Evolutionary conservation across 2,113 vertebrate genomes (phyloP).

Genomic region (Cyanistes caeruleus): DNA sequence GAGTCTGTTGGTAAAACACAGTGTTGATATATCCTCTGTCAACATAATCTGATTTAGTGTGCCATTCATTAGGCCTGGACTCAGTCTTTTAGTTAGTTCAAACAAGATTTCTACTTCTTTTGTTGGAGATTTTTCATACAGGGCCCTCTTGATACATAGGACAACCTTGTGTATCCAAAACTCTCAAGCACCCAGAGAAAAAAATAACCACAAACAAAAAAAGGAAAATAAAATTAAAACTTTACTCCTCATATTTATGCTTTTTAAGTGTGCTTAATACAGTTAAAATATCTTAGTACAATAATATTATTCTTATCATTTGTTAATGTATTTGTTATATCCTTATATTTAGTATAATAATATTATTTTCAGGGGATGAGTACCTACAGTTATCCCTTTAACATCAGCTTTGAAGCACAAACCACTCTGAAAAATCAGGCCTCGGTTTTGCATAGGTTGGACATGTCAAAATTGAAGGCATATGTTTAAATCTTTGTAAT

Average conservation of each 20-base stretch:
- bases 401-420: background rate
- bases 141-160: background rate
- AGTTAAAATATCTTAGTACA: background rate
- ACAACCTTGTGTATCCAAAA: background rate
- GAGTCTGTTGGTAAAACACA: background rate
- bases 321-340: background rate
- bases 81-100: background rate
- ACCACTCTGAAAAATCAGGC: background rate
- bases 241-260: background rate
- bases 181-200: background rate
- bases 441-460: background rate
- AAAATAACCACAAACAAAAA: background rate
- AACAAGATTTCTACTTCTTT: background rate
- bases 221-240: background rate
- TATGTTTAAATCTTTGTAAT: background rate
- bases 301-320: background rate
- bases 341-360: background rate
- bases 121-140: background rate
- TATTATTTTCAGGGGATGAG: background rate
- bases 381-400: background rate
- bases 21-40: background rate
- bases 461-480: background rate
- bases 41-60: background rate
- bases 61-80: background rate
- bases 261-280: background rate